Evolutionary conservation across 1,140 invertebrate species (phyloP), one percentile per base, ranked within the genome.

Genomic region (Lordiphosa stackelbergi): DNA sequence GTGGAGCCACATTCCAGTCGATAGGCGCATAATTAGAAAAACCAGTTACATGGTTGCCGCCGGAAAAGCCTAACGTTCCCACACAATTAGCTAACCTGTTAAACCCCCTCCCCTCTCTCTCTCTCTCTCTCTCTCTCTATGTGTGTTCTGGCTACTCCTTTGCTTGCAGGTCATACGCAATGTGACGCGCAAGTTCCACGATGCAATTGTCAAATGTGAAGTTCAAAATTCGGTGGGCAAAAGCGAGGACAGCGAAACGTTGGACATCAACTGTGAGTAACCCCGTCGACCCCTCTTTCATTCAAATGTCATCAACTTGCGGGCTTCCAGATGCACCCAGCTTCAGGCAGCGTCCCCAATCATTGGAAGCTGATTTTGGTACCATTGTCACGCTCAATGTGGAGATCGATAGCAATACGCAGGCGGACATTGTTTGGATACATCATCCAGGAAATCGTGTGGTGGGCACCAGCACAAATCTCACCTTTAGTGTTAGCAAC

Each of bases 391-490:
- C 92, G n/a, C 88, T 96, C 19, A 90, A 89, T 55, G 95, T 94
- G 88, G 92, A 94, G 85, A 93, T 94, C 2, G 93, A 94, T 70
- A 93, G 94, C 46, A 95, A 95, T 86, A 94, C 94, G 1, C 88
- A 89, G 24, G 91, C 94, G 3, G 91, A 93, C 69, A 92, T 95
- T 60, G 89, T 92, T 10, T 96, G 94, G 94, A 92, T 92, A 13
- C 92, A 93, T 72, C 90, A 94, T 88, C 90, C 91, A 49, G 91
- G 91, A 51, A 90, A 91, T 47, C 89, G 90, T 71, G 90, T 93
- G 12, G 92, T 95, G 5, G 93, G 93, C 28, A 92, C 90, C 59
- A 93, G 92, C 49, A 89, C 93, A 1, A 95, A 95, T 85, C 89
- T 95, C 52, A 95, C 93, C 5, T 89, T 95, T 16, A 91, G 90